phyloP scores from a whole-genome alignment of 2,797 vertebrate species.

The Lepidocolaptes lacrymiger region DNA sequence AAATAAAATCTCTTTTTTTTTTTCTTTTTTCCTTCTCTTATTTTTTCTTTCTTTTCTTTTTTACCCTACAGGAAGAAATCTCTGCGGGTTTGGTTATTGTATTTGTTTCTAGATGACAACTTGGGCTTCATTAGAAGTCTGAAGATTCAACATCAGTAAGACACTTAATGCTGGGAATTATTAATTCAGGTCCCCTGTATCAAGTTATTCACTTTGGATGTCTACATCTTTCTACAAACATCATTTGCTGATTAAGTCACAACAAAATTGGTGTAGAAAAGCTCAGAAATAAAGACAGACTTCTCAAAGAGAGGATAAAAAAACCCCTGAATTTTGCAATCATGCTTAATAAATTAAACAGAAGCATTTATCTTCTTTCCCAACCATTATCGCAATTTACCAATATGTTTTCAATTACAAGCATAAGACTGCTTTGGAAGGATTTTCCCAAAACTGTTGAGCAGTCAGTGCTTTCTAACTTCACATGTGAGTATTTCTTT shows the following conservation, averaged over 20 bases:
- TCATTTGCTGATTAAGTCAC: background rate
- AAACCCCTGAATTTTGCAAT: background rate
- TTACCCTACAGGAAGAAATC: background rate
- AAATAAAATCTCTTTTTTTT: background rate
- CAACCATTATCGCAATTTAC: background rate
- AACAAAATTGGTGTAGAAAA: background rate
- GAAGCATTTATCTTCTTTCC: background rate
- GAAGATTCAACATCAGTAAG: background rate
- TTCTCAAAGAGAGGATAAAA: background rate
- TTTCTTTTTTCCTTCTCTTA: background rate
- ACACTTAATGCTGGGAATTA: background rate
- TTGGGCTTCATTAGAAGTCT: background rate
- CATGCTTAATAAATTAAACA: background rate
- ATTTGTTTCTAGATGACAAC: background rate
- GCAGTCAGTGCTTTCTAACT: background rate
- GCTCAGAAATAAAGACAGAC: background rate
- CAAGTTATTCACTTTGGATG: background rate
- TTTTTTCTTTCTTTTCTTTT: background rate
- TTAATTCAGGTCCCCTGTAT: background rate
- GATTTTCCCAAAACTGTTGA: background rate
- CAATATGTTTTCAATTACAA: background rate
- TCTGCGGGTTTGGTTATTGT: background rate
- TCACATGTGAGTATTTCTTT: background rate
- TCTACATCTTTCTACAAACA: background rate
- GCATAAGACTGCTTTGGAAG: background rate